Evolutionary conservation across 2,797 vertebrate species (phyloP).

Genomic region (Geotrypetes seraphini): DNA sequence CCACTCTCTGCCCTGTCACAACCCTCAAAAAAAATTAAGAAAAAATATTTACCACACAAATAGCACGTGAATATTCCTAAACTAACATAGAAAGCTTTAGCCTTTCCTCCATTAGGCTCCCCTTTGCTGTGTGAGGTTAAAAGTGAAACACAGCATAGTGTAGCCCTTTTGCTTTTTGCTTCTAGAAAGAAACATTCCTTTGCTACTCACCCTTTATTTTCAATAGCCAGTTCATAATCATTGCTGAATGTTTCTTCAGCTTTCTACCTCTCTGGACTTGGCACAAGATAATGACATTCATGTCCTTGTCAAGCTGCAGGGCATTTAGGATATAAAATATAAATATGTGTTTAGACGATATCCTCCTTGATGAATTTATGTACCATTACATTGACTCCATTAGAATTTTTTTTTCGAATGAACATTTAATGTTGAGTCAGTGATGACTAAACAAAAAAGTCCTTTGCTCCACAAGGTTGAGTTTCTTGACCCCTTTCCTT

Average conservation of each 20-base stretch:
- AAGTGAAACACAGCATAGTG: too few relatives aligned
- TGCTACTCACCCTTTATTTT: too few relatives aligned
- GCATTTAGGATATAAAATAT: slow-evolving; percentile 15
- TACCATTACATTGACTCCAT: slow-evolving; percentile 32
- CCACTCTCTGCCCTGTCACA: too few relatives aligned
- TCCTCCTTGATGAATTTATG: slow-evolving; percentile 41
- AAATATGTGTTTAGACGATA: slow-evolving; percentile 13
- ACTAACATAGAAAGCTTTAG: too few relatives aligned
- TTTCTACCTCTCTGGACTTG: neutral
- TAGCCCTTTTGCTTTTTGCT: too few relatives aligned
- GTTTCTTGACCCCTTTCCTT: slow-evolving; percentile 8
- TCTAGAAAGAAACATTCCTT: too few relatives aligned
- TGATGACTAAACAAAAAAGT: slow-evolving; percentile 11
- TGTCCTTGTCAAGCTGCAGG: slow-evolving; percentile 31
- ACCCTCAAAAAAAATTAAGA: too few relatives aligned
- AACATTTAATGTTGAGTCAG: slow-evolving; percentile 21
- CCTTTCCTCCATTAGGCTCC: too few relatives aligned
- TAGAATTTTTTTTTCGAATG: slow-evolving; percentile 2
- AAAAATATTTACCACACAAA: too few relatives aligned
- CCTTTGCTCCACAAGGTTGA: slow-evolving; percentile 17
- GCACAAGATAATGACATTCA: slow-evolving; percentile 7
- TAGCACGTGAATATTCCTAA: too few relatives aligned
- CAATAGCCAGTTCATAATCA: slow-evolving; percentile 1
- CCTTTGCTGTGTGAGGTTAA: too few relatives aligned
- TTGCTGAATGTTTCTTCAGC: neutral